Percentiles rank a stretch among this genome's conserved stretches.
phyloP scores from a whole-genome alignment of 2,888 invertebrate genomes.

The Dermolepida albohirtum region DNA sequence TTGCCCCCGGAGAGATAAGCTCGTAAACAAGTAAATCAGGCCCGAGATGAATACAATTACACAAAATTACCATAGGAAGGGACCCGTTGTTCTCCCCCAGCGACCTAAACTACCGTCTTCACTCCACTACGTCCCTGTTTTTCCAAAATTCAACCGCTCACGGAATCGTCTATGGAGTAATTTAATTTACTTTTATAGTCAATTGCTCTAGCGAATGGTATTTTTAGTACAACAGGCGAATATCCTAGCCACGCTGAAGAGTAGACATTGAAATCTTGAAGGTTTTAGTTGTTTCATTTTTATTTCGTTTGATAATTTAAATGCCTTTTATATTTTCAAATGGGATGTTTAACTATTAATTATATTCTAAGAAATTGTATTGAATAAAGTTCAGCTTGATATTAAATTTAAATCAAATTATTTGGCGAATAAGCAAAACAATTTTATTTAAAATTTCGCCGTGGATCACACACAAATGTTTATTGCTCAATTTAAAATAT shows the following conservation, averaged over 20 bases:
- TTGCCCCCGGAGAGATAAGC: constrained; percentile 7
- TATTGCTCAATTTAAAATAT: too few relatives aligned
- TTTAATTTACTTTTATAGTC: constrained; percentile 37
- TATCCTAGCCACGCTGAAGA: constrained; percentile 11
- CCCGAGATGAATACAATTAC: constrained; percentile 37
- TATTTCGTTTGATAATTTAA: too few relatives aligned
- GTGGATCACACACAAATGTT: too few relatives aligned
- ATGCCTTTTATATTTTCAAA: too few relatives aligned
- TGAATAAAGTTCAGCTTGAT: too few relatives aligned
- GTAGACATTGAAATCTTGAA: constrained; percentile 1
- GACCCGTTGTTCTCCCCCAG: constrained; percentile 19
- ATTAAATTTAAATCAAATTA: too few relatives aligned
- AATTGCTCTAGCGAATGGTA: constrained; percentile 27
- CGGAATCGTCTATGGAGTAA: constrained; percentile 37
- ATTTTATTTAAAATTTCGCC: too few relatives aligned
- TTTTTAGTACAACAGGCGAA: constrained; percentile 25
- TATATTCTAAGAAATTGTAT: too few relatives aligned
- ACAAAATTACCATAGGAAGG: constrained; percentile 31
- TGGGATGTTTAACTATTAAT: too few relatives aligned
- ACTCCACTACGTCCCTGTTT: neutral
- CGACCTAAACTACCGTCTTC: constrained; percentile 15
- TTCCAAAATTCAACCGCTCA: constrained; percentile 19
- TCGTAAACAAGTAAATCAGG: constrained; percentile 35
- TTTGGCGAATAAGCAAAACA: too few relatives aligned
- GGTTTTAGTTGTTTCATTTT: too few relatives aligned